These are phyloP conservation scores for Erebia palarica DNA, from an alignment of 2,888 invertebrate species.

Conservation along the genomic window DNA sequence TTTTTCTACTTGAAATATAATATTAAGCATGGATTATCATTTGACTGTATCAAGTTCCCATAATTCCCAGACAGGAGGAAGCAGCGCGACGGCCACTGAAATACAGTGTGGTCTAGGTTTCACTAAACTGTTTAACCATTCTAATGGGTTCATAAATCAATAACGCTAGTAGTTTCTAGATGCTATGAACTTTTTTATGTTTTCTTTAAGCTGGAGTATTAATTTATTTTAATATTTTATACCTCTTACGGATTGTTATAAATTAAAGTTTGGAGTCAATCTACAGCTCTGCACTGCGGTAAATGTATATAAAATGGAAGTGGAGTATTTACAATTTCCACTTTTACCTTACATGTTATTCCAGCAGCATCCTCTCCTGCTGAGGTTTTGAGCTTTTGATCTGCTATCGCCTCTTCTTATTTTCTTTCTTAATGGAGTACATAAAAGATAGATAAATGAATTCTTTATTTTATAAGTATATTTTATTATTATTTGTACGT, in stretches of 20 bases:
- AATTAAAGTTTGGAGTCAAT: too few relatives aligned
- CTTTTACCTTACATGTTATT: neutral
- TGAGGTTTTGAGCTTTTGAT: too few relatives aligned
- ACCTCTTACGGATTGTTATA: neutral
- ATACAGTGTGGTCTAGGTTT: constrained; percentile 43
- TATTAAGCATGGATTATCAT: constrained; percentile 35
- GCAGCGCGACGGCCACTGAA: constrained; percentile 36
- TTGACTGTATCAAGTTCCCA: constrained; percentile 41
- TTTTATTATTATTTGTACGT: too few relatives aligned
- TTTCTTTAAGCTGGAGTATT: neutral
- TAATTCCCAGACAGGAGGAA: constrained; percentile 44
- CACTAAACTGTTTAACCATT: constrained; percentile 37
- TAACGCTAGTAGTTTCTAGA: constrained; percentile 19
- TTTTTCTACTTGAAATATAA: constrained; percentile 31
- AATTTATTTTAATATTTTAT: neutral
- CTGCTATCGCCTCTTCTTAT: too few relatives aligned
- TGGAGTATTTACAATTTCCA: neutral
- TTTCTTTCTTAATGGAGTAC: too few relatives aligned
- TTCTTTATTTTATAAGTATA: too few relatives aligned
- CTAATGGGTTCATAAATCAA: constrained; percentile 43
- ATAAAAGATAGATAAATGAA: too few relatives aligned
- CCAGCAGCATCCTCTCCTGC: too few relatives aligned
- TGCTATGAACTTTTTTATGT: neutral
- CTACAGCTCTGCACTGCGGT: too few relatives aligned
- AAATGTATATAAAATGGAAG: too few relatives aligned